Evolutionary conservation across 1,140 invertebrate genomes (phyloP), one percentile per base, ranked within the genome.

Genomic region (Epicauta chinensis): DNA sequence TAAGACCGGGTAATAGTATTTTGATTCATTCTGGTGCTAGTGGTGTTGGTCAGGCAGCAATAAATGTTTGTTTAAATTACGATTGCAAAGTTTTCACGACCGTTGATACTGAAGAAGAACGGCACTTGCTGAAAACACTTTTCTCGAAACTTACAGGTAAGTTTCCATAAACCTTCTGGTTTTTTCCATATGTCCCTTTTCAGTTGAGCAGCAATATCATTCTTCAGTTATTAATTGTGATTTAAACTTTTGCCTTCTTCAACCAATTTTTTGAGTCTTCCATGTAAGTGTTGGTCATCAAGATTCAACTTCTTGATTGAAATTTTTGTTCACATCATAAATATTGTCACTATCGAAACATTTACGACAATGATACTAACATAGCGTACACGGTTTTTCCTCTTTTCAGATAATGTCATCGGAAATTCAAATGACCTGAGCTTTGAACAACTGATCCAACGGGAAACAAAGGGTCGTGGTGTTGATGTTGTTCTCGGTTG

Each of bases 11-110:
- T 1, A 34, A 59, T 5, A 37, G 50, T 29, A 42, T 65, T 12
- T 53, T 65, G 4, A 91, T 94, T 63, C 91, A 94, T 70, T 85
- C 90, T n/a, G 91, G 90, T 10, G 84, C 84, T 48, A 91, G 91
- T 14, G 91, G 89, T 17, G 87, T 93, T 12, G 91, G 91, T 0
- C 82, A 90, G 63, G 89, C 89, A 1, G 88, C 89, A 29, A 92
- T 93, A 61, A 77, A 82, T 43, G 78, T 93, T 14, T 87, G 87
- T 0, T 73, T 91, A 2, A 75, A 79, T 56, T 76, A 80, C 66
- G 81, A 81, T 2, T 84, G 87, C 64, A 75, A 76, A 16, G 77
- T 87, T 9, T 91, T 78, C 64, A 88, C 84, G 35, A 90, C 86
- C 3, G 87, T 89, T 30, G 83, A 82, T 32, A 83, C 83, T 0